Percentiles rank a stretch among this genome's conserved stretches.
Conservation (phyloP, 2,113 vertebrate genomes). For the Tyto alba region DNA sequence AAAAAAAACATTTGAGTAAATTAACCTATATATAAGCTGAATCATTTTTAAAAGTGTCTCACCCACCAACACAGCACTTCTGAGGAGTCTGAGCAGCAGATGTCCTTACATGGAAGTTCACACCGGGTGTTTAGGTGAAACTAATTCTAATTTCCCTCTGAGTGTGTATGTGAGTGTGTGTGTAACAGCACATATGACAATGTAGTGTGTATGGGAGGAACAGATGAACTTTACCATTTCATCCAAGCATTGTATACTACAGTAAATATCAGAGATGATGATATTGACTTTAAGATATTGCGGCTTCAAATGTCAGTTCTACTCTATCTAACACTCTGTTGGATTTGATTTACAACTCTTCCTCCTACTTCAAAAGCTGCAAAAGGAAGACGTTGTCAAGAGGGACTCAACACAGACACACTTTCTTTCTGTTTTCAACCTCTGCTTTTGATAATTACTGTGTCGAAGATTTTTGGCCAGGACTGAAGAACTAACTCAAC, state of each 20-base stretch:
- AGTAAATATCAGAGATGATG: constrained; percentile 82
- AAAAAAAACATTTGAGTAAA: background rate
- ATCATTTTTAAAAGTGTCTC: background rate
- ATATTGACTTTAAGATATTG: constrained; percentile 82
- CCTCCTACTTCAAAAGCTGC: background rate
- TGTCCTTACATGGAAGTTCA: background rate
- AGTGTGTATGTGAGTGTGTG: background rate
- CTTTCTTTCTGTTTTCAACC: background rate
- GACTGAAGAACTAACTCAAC: background rate
- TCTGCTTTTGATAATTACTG: background rate
- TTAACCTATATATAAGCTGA: background rate
- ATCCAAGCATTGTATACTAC: constrained; percentile 62
- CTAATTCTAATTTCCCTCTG: background rate
- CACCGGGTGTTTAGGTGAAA: background rate
- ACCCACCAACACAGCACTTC: background rate
- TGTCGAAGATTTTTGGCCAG: background rate
- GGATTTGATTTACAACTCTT: constrained; percentile 68
- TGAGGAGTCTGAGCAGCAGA: background rate
- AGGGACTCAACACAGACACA: accelerated
- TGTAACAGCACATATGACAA: background rate
- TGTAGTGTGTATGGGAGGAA: constrained; percentile 24
- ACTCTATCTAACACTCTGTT: constrained; percentile 53
- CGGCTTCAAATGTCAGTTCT: constrained; percentile 78
- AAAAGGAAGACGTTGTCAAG: background rate
- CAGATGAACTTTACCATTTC: constrained; percentile 73